These are phyloP conservation scores for Eulemur coronatus DNA, from an alignment of 2,797 vertebrate species.

Conservation along the genomic window DNA sequence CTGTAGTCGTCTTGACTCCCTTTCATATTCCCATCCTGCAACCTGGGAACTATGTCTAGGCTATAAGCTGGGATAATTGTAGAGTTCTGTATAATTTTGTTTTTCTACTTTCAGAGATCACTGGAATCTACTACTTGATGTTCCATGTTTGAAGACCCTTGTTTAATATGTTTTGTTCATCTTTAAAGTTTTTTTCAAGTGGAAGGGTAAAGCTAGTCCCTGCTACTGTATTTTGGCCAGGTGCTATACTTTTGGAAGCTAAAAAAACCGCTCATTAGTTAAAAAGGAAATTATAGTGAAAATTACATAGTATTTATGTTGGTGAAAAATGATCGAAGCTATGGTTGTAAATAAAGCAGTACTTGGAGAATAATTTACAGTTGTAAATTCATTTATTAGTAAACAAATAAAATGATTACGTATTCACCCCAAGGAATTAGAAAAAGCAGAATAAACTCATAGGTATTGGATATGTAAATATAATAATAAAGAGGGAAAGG, in stretches of 20 bases:
- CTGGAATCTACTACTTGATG: not conserved
- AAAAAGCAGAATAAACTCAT: not conserved
- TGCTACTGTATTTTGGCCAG: not conserved
- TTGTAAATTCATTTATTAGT: constrained; percentile 3
- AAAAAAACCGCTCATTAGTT: not conserved
- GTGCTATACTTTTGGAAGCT: not conserved
- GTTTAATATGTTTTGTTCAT: not conserved
- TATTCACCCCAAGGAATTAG: not conserved
- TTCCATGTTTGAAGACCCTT: not conserved
- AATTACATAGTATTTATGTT: not conserved
- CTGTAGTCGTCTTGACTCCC: not conserved
- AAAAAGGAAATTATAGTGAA: not conserved
- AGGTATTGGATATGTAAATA: not conserved
- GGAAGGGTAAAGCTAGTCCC: not conserved
- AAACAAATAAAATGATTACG: not conserved
- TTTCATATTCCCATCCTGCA: not conserved
- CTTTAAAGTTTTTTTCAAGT: not conserved
- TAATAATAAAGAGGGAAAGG: not conserved
- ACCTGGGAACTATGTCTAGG: not conserved
- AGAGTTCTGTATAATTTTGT: not conserved
- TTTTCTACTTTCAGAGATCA: not conserved
- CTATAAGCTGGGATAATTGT: not conserved
- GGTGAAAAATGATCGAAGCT: not conserved
- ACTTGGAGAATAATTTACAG: not conserved
- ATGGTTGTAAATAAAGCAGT: not conserved